These are phyloP conservation scores for Chelonus formosanus DNA, from an alignment of 2,888 invertebrate genomes.

Conservation along the genomic window DNA sequence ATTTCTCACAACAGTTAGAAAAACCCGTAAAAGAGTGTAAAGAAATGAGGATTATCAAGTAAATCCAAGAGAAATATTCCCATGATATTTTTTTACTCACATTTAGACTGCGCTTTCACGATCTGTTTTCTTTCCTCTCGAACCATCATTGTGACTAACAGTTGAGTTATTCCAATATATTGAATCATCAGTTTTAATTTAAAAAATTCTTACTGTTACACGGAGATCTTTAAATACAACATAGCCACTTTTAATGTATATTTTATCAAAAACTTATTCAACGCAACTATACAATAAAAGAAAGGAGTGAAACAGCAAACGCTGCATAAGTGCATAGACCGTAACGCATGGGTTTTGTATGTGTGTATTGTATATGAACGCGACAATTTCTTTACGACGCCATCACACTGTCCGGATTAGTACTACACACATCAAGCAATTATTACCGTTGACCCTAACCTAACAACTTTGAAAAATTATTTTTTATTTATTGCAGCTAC, in stretches of 20 bases:
- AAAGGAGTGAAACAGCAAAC: slow-evolving; percentile 3
- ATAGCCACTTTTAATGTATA: slow-evolving; percentile 6
- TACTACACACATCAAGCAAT: too few species aligned
- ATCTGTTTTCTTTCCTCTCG: slow-evolving; percentile 10
- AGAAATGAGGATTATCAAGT: slow-evolving; percentile 24
- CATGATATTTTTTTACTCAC: slow-evolving; percentile 32
- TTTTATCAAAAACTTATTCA: not conserved
- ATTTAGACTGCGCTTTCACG: slow-evolving; percentile 22
- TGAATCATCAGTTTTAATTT: not conserved
- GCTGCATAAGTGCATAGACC: slow-evolving; percentile 20
- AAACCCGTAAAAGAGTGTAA: slow-evolving; percentile 22
- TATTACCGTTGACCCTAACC: too few species aligned
- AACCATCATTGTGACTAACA: slow-evolving; percentile 18
- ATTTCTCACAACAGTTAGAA: slow-evolving; percentile 19
- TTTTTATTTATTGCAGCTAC: too few species aligned
- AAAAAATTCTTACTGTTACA: not conserved
- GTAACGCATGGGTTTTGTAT: slow-evolving; percentile 18
- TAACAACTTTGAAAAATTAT: too few species aligned
- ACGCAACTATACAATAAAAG: not conserved
- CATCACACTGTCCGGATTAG: too few species aligned
- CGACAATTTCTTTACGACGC: too few species aligned
- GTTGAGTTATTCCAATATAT: not conserved
- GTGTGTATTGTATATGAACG: too few species aligned
- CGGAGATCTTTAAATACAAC: slow-evolving; percentile 12
- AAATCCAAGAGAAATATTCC: slow-evolving; percentile 12